These are phyloP conservation scores for Phyllotreta cruciferae DNA, from an alignment of 2,888 invertebrate genomes.

Conservation along the genomic window DNA sequence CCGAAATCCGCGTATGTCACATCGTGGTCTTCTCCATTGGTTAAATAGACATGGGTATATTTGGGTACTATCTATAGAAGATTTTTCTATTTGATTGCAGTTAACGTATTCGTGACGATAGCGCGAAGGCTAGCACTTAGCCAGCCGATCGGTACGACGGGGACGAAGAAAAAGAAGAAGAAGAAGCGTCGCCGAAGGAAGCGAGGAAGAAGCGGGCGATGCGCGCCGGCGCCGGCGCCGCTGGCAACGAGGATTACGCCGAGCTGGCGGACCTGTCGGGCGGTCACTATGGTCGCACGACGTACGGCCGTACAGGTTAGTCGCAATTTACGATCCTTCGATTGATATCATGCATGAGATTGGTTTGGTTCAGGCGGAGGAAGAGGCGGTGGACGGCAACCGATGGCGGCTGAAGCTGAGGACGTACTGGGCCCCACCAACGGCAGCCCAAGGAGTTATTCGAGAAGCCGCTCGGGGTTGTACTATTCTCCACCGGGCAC, in stretches of 20 bases:
- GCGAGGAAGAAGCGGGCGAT: constrained; percentile 45
- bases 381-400: constrained; percentile 62
- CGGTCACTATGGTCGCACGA: constrained; percentile 42
- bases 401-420: constrained; percentile 66
- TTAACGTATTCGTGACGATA: constrained; percentile 58
- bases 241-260: constrained; percentile 58
- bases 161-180: constrained; percentile 28
- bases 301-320: constrained; percentile 24
- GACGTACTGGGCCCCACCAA: constrained; percentile 66
- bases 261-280: constrained; percentile 60
- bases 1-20: too few species aligned
- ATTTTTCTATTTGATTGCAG: constrained; percentile 46
- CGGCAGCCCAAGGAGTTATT: constrained; percentile 59
- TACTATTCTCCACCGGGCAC: constrained; percentile 91
- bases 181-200: constrained; percentile 19
- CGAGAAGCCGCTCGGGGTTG: constrained; percentile 70
- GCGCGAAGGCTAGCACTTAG: constrained; percentile 48
- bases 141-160: constrained; percentile 26
- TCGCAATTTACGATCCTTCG: constrained; percentile 5
- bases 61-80: too few species aligned
- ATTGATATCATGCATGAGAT: neutral
- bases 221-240: constrained; percentile 47
- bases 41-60: too few species aligned
- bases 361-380: constrained; percentile 15
- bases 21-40: too few species aligned